A percentile compares a stretch with the other conserved stretches of the same genome.
Evolutionary conservation across 2,113 vertebrate species (phyloP).

Genomic region (Climacteris rufus): DNA sequence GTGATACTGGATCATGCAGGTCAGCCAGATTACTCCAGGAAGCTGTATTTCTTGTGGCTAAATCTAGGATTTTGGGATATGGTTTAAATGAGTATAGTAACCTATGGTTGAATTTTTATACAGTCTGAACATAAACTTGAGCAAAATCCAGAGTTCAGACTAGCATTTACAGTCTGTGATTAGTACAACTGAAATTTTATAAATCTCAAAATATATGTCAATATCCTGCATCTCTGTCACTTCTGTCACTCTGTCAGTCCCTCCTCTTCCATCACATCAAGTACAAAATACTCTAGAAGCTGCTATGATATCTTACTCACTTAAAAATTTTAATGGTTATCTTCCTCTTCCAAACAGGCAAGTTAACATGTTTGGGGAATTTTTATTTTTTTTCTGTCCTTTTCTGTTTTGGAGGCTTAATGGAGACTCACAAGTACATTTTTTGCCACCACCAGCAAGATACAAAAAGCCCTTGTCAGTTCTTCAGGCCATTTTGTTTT

Average conservation of each 20-base stretch:
- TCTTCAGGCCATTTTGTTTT: neutral
- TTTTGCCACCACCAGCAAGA: neutral
- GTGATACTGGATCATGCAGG: neutral
- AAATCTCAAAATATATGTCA: neutral
- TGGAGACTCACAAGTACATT: neutral
- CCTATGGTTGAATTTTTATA: neutral
- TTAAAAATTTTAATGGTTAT: neutral
- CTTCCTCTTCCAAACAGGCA: neutral
- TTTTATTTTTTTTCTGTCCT: neutral
- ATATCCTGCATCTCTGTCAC: neutral
- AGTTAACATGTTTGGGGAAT: neutral
- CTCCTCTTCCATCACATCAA: neutral
- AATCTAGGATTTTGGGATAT: neutral
- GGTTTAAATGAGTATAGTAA: neutral
- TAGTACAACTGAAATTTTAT: neutral
- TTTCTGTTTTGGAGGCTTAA: neutral
- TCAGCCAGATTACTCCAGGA: neutral
- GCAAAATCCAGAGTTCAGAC: neutral
- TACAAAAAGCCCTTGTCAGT: neutral
- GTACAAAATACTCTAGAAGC: neutral
- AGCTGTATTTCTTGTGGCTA: neutral
- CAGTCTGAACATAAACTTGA: neutral
- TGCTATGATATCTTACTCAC: neutral
- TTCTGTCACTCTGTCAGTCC: neutral
- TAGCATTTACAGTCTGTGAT: neutral